Percentiles rank a stretch among this genome's conserved stretches.
These are phyloP conservation scores for Drosophila robusta DNA, from an alignment of 2,888 invertebrate species.

Conservation along the genomic window DNA sequence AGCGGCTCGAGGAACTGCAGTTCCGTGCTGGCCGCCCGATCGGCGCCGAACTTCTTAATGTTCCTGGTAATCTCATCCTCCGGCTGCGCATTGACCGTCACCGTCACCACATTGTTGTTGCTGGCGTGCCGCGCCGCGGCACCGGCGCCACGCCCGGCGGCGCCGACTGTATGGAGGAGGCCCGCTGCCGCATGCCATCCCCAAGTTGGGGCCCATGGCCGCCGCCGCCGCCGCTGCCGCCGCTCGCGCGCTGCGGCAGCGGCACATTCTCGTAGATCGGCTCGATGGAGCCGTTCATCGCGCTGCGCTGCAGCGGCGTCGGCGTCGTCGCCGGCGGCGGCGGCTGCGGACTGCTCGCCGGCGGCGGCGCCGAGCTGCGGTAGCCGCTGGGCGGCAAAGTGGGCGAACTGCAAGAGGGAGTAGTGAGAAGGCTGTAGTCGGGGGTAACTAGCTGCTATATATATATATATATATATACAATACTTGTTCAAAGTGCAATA, in stretches of 20 bases:
- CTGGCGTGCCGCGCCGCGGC: constrained; percentile 61
- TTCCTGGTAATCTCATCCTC: constrained; percentile 70
- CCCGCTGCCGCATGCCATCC: constrained; percentile 84
- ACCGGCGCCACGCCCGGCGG: constrained; percentile 86
- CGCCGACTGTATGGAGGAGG: constrained; percentile 90
- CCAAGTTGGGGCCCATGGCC: constrained; percentile 40
- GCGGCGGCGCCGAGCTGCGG: constrained; percentile 84
- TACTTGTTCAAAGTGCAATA: no score
- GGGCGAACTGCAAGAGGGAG: constrained; percentile 58
- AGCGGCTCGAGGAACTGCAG: constrained; percentile 75
- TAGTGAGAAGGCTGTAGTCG: no score
- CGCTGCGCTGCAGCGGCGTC: constrained; percentile 83
- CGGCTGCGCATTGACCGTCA: constrained; percentile 53
- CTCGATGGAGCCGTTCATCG: constrained; percentile 87
- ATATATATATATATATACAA: no score
- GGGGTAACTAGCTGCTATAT: no score
- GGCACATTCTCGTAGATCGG: constrained; percentile 94
- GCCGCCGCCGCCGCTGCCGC: constrained; percentile 55
- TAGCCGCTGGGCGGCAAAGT: constrained; percentile 85
- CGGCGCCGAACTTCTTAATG: constrained; percentile 72
- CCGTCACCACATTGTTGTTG: constrained; percentile 58
- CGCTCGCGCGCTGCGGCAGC: constrained; percentile 68
- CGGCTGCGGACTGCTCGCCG: constrained; percentile 85
- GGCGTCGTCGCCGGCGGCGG: constrained; percentile 82
- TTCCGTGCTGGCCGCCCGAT: constrained; percentile 80